Conservation (phyloP, 1,140 invertebrate genomes). For the Musca domestica region DNA sequence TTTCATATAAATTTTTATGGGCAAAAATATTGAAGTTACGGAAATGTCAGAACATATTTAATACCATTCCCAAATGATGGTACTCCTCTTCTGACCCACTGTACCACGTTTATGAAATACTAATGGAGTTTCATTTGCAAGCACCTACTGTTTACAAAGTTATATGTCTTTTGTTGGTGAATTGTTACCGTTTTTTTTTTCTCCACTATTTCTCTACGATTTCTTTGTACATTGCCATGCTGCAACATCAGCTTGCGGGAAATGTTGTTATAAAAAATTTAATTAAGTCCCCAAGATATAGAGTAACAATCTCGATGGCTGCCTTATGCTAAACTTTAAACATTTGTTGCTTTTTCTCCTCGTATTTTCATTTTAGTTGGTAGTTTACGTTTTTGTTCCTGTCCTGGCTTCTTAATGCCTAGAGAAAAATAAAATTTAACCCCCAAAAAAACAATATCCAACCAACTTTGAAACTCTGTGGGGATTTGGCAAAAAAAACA, state of each 20-base stretch:
- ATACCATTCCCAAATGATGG: too few species aligned
- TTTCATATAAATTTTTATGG: too few species aligned
- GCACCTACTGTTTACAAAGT: background rate
- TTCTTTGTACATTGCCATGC: background rate
- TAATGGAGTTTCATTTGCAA: background rate
- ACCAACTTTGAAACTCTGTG: background rate
- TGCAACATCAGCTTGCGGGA: background rate
- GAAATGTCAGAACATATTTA: too few species aligned
- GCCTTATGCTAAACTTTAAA: slow-evolving; percentile 10
- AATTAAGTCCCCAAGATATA: slow-evolving; percentile 22
- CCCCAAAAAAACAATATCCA: background rate
- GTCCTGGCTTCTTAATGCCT: background rate
- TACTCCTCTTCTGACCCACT: too few species aligned
- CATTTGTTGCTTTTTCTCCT: slow-evolving; percentile 13
- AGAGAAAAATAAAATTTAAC: background rate
- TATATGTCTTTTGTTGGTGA: background rate
- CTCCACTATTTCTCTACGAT: too few species aligned
- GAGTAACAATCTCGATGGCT: slow-evolving; percentile 18
- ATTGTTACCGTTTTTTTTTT: background rate
- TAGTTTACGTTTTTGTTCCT: background rate
- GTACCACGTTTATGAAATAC: too few species aligned
- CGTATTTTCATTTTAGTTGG: too few species aligned
- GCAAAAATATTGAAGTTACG: too few species aligned
- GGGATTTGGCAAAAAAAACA: slow-evolving; percentile 5
- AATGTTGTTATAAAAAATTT: slow-evolving; percentile 17